A percentile compares a stretch with the other conserved stretches of the same genome.
Evolutionary conservation across 2,797 vertebrate species (phyloP).

Genomic region (Helicolenus hilgendorfi): DNA sequence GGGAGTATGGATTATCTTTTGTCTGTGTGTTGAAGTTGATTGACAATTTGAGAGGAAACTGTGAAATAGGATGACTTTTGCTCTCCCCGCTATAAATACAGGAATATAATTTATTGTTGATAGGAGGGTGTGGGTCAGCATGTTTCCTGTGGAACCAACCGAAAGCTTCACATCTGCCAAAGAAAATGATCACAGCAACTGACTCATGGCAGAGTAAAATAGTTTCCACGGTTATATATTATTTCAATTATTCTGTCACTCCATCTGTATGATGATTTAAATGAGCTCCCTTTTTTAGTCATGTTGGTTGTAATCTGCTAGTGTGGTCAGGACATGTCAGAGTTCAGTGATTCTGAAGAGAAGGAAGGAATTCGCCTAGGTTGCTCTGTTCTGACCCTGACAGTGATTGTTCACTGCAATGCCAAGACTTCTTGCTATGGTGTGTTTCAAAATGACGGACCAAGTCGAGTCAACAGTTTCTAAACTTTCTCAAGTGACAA

Average conservation of each 20-base stretch:
- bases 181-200: conserved; percentile 70
- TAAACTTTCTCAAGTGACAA: conserved; percentile 67
- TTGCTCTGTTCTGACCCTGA: conserved; percentile 65
- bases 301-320: conserved; percentile 3
- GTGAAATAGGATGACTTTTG: conserved; percentile 29
- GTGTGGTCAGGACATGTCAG: conserved; percentile 42
- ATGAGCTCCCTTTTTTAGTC: background rate
- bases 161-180: conserved; percentile 67
- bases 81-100: conserved; percentile 28
- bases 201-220: conserved; percentile 51
- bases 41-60: conserved; percentile 27
- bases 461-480: conserved; percentile 55
- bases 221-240: conserved; percentile 69
- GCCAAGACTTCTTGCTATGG: conserved; percentile 43
- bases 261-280: conserved; percentile 34
- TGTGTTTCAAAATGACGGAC: conserved; percentile 45
- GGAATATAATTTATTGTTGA: conserved; percentile 55
- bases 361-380: conserved; percentile 66
- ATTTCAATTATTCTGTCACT: conserved; percentile 67
- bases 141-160: conserved; percentile 75
- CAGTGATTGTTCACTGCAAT: conserved; percentile 62
- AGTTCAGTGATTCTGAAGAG: conserved; percentile 51
- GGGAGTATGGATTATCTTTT: background rate
- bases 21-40: conserved; percentile 9
- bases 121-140: conserved; percentile 65